phyloP scores from a whole-genome alignment of 1,140 invertebrate genomes.

The Chrysopa pallens region DNA sequence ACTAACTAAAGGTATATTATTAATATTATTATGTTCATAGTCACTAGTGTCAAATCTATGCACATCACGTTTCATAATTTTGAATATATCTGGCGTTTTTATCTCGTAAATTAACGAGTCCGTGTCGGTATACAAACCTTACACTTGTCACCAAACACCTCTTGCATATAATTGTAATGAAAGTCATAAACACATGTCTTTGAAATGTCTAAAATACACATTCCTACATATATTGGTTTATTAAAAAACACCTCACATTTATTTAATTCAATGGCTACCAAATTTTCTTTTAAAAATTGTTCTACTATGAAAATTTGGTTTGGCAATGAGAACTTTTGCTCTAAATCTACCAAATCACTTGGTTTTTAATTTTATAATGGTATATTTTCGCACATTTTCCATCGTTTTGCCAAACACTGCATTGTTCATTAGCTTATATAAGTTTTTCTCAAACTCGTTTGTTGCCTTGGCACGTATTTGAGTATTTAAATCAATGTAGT shows the following conservation, averaged over 20 bases:
- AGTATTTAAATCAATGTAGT: constrained; percentile 25
- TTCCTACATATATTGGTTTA: constrained; percentile 19
- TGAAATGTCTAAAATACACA: constrained; percentile 18
- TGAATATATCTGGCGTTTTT: neutral
- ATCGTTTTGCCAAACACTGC: constrained; percentile 28
- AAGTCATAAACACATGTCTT: constrained; percentile 20
- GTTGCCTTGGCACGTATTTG: constrained; percentile 11
- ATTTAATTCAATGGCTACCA: constrained; percentile 16
- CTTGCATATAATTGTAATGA: constrained; percentile 13
- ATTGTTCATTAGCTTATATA: constrained; percentile 22
- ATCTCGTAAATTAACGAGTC: too few relatives aligned
- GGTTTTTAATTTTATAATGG: constrained; percentile 20
- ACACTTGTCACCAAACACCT: too few relatives aligned
- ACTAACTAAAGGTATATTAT: constrained; percentile 9
- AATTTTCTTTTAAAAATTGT: constrained; percentile 18
- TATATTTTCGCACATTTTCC: constrained; percentile 26
- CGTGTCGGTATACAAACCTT: too few relatives aligned
- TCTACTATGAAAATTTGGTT: constrained; percentile 20
- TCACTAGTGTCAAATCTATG: constrained; percentile 3
- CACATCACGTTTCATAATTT: constrained; percentile 5
- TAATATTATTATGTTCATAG: constrained; percentile 1
- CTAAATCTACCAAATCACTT: constrained; percentile 17
- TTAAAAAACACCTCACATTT: constrained; percentile 12
- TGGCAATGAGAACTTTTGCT: constrained; percentile 16
- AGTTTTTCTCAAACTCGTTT: constrained; percentile 26